These are phyloP conservation scores for Corvus moneduloides DNA, from an alignment of 2,113 vertebrate species.

Conservation along the genomic window DNA sequence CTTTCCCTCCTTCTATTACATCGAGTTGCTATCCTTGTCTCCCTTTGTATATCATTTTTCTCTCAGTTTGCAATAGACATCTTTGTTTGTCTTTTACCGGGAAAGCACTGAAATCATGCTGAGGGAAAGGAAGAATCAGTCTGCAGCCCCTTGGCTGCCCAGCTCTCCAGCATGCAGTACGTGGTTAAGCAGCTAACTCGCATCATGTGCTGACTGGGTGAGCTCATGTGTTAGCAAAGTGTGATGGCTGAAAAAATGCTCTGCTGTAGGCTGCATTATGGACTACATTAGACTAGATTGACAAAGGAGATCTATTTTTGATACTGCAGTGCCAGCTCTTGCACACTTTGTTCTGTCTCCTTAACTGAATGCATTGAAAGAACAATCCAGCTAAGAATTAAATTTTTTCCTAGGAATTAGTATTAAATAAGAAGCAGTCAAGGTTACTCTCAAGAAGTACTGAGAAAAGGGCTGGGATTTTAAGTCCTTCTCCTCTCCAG, in stretches of 20 bases:
- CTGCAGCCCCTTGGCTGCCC: neutral
- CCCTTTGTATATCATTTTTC: neutral
- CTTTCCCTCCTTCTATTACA: neutral
- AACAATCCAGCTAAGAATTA: neutral
- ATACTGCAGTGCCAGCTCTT: neutral
- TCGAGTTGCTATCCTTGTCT: neutral
- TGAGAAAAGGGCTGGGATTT: neutral
- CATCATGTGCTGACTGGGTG: neutral
- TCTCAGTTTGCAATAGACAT: neutral
- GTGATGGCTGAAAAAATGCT: neutral
- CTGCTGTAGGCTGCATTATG: neutral
- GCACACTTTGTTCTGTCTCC: neutral
- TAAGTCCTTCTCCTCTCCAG: neutral
- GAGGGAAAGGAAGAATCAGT: neutral
- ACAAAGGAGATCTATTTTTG: neutral
- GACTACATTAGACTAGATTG: neutral
- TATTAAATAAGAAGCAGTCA: neutral
- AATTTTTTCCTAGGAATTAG: neutral
- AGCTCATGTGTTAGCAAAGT: neutral
- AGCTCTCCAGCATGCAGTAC: neutral
- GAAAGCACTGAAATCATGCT: neutral
- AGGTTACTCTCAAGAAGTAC: neutral
- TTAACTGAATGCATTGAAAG: neutral
- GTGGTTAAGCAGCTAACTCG: fast-evolving
- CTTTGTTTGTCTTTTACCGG: neutral